Evolutionary conservation across 2,888 invertebrate genomes (phyloP).

Genomic region (Encarsia formosa): DNA sequence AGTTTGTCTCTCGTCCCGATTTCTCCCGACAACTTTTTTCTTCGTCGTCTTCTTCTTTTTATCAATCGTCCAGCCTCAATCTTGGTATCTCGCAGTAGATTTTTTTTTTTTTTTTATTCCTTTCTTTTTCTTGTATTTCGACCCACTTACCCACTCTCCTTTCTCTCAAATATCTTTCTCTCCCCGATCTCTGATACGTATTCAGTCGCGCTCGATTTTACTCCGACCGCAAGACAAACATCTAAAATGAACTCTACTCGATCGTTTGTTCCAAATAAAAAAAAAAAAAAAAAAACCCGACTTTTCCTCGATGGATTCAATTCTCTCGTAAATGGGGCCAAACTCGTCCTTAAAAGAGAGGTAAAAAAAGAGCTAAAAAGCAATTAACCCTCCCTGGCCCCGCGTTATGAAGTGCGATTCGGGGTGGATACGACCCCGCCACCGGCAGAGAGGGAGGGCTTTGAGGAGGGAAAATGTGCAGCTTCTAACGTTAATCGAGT

Average conservation of each 20-base stretch:
- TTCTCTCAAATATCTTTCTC: neutral
- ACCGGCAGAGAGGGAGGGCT: neutral
- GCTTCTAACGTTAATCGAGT: constrained; percentile 14
- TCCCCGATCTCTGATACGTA: neutral
- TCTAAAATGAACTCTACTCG: constrained; percentile 25
- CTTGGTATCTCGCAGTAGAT: constrained; percentile 4
- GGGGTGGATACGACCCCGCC: too few relatives aligned
- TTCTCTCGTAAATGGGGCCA: constrained; percentile 9
- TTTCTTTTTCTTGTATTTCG: constrained; percentile 8
- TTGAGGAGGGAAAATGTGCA: constrained; percentile 7
- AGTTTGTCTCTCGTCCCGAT: too few relatives aligned
- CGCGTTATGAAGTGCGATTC: constrained; percentile 14
- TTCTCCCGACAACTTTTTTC: too few relatives aligned
- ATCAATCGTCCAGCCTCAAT: constrained; percentile 8
- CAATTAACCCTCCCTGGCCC: constrained; percentile 17
- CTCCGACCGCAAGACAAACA: constrained; percentile 28
- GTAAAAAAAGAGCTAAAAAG: constrained; percentile 10
- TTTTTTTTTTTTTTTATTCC: constrained; percentile 6
- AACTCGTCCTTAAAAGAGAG: neutral
- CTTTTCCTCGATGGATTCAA: constrained; percentile 7
- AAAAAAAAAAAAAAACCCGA: constrained; percentile 4
- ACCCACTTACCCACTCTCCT: constrained; percentile 7
- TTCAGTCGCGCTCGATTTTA: constrained; percentile 9
- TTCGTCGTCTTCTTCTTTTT: too few relatives aligned
- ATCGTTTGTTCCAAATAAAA: constrained; percentile 4